phyloP scores from a whole-genome alignment of 1,140 invertebrate species.

The Drosophila mauritiana region DNA sequence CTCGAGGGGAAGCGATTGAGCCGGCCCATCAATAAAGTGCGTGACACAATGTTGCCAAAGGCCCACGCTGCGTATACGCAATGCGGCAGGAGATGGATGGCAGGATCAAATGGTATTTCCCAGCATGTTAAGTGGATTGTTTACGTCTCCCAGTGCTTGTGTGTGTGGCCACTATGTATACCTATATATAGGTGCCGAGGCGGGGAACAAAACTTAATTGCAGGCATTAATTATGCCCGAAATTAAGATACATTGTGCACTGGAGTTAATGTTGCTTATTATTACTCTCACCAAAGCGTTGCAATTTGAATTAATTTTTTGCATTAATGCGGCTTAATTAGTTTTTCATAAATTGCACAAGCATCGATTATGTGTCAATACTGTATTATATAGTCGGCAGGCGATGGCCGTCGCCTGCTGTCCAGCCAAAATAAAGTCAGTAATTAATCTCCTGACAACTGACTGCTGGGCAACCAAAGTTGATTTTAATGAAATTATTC shows the following conservation, averaged over 20 bases:
- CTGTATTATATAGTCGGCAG: constrained; percentile 41
- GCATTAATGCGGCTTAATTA: constrained; percentile 51
- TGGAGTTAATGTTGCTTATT: constrained; percentile 42
- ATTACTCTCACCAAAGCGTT: constrained; percentile 28
- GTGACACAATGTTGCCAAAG: constrained; percentile 66
- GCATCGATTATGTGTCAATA: constrained; percentile 54
- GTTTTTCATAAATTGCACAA: constrained; percentile 45
- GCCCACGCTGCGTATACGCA: constrained; percentile 60
- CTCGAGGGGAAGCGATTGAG: constrained; percentile 47
- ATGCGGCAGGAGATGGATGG: constrained; percentile 66
- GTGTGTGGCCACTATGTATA: constrained; percentile 1
- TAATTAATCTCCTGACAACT: constrained; percentile 46
- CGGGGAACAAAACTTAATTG: constrained; percentile 57
- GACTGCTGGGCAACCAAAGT: constrained; percentile 35
- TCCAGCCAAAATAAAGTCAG: constrained; percentile 27
- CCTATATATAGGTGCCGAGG: constrained; percentile 19
- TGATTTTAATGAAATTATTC: constrained; percentile 63
- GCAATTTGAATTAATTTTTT: constrained; percentile 73
- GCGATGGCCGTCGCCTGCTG: not conserved
- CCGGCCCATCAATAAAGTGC: constrained; percentile 67
- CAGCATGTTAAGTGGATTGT: constrained; percentile 77
- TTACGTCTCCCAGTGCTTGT: constrained; percentile 45
- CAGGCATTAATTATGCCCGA: constrained; percentile 70
- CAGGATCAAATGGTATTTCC: constrained; percentile 78
- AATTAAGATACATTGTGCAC: constrained; percentile 71